Conservation (phyloP, 2,797 vertebrate species). For the Ambastaia sidthimunki region DNA sequence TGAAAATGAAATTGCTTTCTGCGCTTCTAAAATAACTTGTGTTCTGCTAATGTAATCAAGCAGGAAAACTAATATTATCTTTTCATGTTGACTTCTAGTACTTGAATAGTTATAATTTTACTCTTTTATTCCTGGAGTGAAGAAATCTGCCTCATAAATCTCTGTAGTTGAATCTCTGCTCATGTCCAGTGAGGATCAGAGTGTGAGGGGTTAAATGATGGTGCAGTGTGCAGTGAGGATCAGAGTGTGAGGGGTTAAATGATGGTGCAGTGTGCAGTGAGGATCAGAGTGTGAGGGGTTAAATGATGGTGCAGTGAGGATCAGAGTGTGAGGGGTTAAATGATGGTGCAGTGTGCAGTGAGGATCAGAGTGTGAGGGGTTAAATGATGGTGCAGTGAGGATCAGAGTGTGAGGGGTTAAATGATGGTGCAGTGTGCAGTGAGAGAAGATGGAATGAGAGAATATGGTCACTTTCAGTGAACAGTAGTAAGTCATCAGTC, state of each 20-base stretch:
- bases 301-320: no score
- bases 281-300: no score
- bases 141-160: not conserved
- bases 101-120: no score
- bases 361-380: no score
- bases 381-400: no score
- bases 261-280: no score
- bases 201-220: constrained; percentile 25
- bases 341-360: no score
- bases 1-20: not conserved
- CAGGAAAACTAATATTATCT: not conserved
- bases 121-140: constrained; percentile 1
- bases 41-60: not conserved
- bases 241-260: no score
- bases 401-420: constrained; percentile 22
- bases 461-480: constrained; percentile 80
- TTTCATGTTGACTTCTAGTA: constrained; percentile 20
- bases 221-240: constrained; percentile 30
- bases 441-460: constrained; percentile 39
- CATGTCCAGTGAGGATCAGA: constrained; percentile 34
- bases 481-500: constrained; percentile 83
- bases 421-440: constrained; percentile 37
- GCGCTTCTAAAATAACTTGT: not conserved
- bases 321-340: no score
- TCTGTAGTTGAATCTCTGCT: constrained; percentile 34